Percentiles rank a stretch among this genome's conserved stretches.
These are phyloP conservation scores for Hemicrepidius hirtus DNA, from an alignment of 2,888 invertebrate genomes.

Conservation along the genomic window DNA sequence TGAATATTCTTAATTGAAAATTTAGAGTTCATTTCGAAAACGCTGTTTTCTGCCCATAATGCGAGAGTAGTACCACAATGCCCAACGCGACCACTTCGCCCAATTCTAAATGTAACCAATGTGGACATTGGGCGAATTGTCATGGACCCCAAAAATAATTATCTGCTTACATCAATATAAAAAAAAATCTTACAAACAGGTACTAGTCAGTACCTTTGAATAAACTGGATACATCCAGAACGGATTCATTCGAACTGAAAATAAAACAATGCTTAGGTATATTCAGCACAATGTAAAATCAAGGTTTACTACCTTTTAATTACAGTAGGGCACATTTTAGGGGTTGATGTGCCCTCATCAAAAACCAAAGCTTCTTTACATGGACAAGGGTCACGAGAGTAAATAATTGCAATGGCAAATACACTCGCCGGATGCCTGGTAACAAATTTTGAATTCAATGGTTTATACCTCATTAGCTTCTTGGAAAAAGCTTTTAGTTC, in stretches of 20 bases:
- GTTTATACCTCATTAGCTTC: neutral
- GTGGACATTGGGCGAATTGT: too few species aligned
- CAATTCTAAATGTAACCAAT: too few species aligned
- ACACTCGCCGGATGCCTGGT: neutral
- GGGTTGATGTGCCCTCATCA: neutral
- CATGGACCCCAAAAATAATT: conserved; percentile 9
- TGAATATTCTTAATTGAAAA: too few species aligned
- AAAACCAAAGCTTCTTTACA: neutral
- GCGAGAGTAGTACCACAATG: too few species aligned
- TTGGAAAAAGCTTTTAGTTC: neutral
- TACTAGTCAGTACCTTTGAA: conserved; percentile 11
- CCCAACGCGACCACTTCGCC: too few species aligned
- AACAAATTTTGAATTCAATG: neutral
- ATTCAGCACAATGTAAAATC: neutral
- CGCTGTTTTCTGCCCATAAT: too few species aligned
- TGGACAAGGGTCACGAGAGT: neutral
- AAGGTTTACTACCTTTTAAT: neutral
- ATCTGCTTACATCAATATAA: neutral
- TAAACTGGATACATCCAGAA: neutral
- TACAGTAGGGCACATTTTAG: neutral
- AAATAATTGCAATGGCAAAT: neutral
- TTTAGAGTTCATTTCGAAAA: too few species aligned
- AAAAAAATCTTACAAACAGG: neutral
- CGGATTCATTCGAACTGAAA: neutral
- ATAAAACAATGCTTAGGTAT: neutral